phyloP scores from a whole-genome alignment of 1,140 invertebrate species.

The Samia ricini region DNA sequence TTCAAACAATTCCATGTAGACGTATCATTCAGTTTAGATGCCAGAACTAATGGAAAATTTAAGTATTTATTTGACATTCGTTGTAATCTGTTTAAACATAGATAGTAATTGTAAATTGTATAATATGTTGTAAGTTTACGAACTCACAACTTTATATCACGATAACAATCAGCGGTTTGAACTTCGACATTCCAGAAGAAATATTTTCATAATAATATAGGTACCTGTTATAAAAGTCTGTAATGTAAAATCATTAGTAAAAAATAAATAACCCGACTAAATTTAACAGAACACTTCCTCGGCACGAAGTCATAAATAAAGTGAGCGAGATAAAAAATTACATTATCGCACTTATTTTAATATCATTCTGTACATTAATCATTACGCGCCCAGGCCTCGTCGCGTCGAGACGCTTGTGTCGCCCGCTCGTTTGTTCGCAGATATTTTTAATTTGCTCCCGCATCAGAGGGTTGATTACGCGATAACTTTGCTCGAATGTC shows the following conservation, averaged over 20 bases:
- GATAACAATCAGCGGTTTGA: too few relatives aligned
- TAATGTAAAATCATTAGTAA: conserved; percentile 14
- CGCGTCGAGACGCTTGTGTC: conserved; percentile 30
- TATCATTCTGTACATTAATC: conserved; percentile 66
- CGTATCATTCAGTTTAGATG: too few relatives aligned
- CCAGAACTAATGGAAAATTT: too few relatives aligned
- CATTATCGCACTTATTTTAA: conserved; percentile 71
- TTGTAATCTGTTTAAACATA: too few relatives aligned
- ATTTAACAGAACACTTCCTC: conserved; percentile 27
- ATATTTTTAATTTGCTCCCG: conserved; percentile 53
- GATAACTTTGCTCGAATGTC: conserved; percentile 2
- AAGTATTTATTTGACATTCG: too few relatives aligned
- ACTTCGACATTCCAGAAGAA: too few relatives aligned
- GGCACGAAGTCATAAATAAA: conserved; percentile 51
- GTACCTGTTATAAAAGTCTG: too few relatives aligned
- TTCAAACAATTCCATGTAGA: too few relatives aligned
- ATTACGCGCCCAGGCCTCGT: conserved; percentile 26
- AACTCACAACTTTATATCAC: too few relatives aligned
- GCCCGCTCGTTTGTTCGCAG: conserved; percentile 42
- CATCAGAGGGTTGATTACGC: conserved; percentile 46
- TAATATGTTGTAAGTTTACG: too few relatives aligned
- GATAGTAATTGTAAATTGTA: too few relatives aligned
- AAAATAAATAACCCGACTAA: conserved; percentile 4
- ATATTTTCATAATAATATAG: too few relatives aligned
- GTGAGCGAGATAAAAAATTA: conserved; percentile 50